Percentiles rank a stretch among this genome's conserved stretches.
Evolutionary conservation across 2,888 invertebrate genomes (phyloP).

Genomic region (Homarus gammarus): DNA sequence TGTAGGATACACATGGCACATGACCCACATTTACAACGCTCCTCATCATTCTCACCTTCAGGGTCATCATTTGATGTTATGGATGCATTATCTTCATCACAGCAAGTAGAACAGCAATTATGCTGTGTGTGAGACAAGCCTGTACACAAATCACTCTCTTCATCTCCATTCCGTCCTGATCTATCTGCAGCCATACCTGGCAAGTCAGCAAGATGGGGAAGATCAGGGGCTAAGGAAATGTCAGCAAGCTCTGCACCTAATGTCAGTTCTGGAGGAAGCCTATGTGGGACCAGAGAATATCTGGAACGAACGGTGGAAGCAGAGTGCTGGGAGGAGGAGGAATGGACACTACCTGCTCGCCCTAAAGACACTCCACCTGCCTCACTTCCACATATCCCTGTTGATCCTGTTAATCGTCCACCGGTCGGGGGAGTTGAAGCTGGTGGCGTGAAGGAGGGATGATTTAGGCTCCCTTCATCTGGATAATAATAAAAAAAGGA

Average conservation of each 20-base stretch:
- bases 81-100: constrained; percentile 71
- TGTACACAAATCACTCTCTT: constrained; percentile 68
- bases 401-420: constrained; percentile 36
- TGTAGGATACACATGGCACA: constrained; percentile 69
- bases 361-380: constrained; percentile 70
- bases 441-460: constrained; percentile 65
- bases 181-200: constrained; percentile 74
- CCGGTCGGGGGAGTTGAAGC: constrained; percentile 38
- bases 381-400: constrained; percentile 61
- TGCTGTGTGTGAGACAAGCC: constrained; percentile 75
- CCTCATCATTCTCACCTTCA: constrained; percentile 60
- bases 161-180: constrained; percentile 72
- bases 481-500: constrained; percentile 1
- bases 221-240: constrained; percentile 68
- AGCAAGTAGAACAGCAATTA: constrained; percentile 76
- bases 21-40: constrained; percentile 71
- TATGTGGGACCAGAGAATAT: constrained; percentile 72
- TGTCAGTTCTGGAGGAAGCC: constrained; percentile 66
- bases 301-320: constrained; percentile 77
- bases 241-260: constrained; percentile 71
- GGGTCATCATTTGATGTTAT: constrained; percentile 66
- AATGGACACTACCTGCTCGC: constrained; percentile 77
- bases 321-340: constrained; percentile 77
- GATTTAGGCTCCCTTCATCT: constrained; percentile 53
- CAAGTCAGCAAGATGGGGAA: constrained; percentile 73